Base-by-base conservation (phyloP, 1,140 invertebrate species). In the Drosophila parabipectinata region DNA sequence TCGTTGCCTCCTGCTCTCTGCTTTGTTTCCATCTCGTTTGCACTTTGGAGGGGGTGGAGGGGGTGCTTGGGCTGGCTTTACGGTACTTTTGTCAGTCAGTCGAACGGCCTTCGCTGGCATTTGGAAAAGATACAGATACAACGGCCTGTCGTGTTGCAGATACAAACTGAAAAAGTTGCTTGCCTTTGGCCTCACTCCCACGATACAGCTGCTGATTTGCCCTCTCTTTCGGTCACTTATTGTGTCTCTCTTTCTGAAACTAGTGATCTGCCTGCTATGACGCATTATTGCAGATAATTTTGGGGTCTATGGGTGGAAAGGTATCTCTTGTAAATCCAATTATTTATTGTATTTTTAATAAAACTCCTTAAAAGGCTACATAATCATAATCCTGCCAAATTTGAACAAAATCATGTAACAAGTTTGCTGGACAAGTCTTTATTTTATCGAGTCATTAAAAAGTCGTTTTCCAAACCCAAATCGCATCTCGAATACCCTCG, bases 61-160 rank as follows among this genome's bases (percentile, higher is more conserved):
- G 15, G 44, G 44, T 12, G 52, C 59, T 41, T 54, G 44, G 5
- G 56, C 60, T 47, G 10, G 50, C 72, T 81, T 77, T 81, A 81
- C 79, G 79, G 79, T 81, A 81, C 78, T 81, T 80, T 81, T 80
- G 78, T 64, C 61, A 80, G 78, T 64, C 61, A 80, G 66, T 67
- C 68, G 63, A 81, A 81, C 78, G 79, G 73, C 79, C 79, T 81
- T 81, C 79, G 68, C 51, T 81, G 79, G 79, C 79, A 81, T 81
- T 81, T 81, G 78, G 72, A 80, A 72, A 77, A 28, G 21, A 39
- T 56, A 34, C 39, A 28, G 21, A 39, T 56, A 34, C 39, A 26
- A 63, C 44, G 44, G 39, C 57, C 57, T 15, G 41, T 9, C 41
- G 61, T 61, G 24, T 26, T 10, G 52, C 39, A 68, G 51, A 47